Base-by-base conservation (phyloP, 2,113 vertebrate genomes). In the Gymnorhina tibicen region DNA sequence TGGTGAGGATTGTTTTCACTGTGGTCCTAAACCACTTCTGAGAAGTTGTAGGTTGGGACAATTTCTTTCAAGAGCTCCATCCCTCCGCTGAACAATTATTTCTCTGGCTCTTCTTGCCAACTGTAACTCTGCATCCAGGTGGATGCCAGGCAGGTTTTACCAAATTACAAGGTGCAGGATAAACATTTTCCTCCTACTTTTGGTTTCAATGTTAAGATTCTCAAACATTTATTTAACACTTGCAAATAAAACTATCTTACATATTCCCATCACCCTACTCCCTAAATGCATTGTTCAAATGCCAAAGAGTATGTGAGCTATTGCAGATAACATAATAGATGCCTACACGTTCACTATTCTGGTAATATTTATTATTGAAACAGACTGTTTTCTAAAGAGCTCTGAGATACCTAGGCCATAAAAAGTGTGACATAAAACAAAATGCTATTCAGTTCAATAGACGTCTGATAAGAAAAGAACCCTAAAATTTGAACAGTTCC, bases 401-500 rank as follows among this genome's bases (percentile, higher is more conserved):
- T 95, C 82, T 83, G 75, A 96, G 93, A 94, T 88, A 96, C 78
- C 95, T 80, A 59, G 91, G 77, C 82, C 91, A 91, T 64, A 92
- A 97, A 92, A 97, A 95, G 63, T 64, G 84, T 72, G 88, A 85
- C 84, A 85, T 96, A 95, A 96, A 95, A 85, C 94, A 95, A 95
- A 96, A 96, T 85, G 87, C 91, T 97, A 96, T 97, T 97, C 95
- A 93, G 80, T 85, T 95, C 89, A 92, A 96, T 89, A 94, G 92
- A 95, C 63, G 92, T 86, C 91, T 94, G 96, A 86, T 91, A 95
- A 96, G 91, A 96, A 97, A 94, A 91, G 83, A 95, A 95, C 95
- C 92, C 94, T 92, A 95, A 97, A 97, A 96, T 97, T 97, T 95
- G 93, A 97, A 91, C 79, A 42, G 83, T 93, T 96, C 81, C 93